phyloP scores from a whole-genome alignment of 1,140 invertebrate species.

The Leptinotarsa defecta region DNA sequence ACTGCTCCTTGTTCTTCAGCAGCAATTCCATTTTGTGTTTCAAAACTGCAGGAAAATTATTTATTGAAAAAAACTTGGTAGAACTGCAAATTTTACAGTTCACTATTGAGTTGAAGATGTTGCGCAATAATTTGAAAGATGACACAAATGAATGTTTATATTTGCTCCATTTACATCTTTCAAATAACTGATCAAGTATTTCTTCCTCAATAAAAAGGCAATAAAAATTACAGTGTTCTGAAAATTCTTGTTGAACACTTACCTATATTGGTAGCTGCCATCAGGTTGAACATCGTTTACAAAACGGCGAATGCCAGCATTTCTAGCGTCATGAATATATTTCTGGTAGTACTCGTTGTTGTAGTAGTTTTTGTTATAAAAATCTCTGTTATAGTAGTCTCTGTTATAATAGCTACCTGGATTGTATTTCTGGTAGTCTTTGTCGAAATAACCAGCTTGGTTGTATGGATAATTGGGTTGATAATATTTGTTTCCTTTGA shows the following conservation, averaged over 20 bases:
- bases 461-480: background rate
- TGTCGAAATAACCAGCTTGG: background rate
- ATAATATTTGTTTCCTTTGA: no score
- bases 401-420: background rate
- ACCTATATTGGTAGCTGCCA: slow-evolving; percentile 25
- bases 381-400: background rate
- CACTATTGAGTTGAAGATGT: no score
- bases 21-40: slow-evolving; percentile 64
- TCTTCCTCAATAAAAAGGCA: no score
- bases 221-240: no score
- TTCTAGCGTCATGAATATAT: background rate
- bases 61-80: no score
- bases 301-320: slow-evolving; percentile 24
- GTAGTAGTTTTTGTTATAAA: background rate
- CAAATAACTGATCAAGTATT: no score
- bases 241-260: background rate
- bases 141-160: no score
- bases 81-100: no score
- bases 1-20: slow-evolving; percentile 59
- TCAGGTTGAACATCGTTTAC: slow-evolving; percentile 26
- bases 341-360: slow-evolving; percentile 2
- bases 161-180: no score
- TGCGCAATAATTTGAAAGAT: no score
- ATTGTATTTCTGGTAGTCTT: slow-evolving; percentile 15
- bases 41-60: slow-evolving; percentile 54